phyloP scores from a whole-genome alignment of 2,888 invertebrate species.

The Cephus nigrinus region DNA sequence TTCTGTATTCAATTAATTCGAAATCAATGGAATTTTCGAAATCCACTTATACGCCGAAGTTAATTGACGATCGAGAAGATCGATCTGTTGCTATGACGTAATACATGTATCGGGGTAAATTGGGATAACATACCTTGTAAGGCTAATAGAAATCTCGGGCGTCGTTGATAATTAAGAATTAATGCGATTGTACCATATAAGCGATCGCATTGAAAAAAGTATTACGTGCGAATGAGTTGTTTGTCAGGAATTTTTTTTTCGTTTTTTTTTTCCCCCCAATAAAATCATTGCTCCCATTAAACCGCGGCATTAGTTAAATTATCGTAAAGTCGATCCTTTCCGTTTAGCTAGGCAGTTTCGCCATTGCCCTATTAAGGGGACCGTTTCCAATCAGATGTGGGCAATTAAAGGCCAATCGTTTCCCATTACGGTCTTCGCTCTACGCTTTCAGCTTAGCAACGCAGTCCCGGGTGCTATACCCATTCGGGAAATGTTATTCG shows the following conservation, averaged over 20 bases:
- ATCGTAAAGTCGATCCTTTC: slow-evolving; percentile 1
- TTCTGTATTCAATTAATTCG: no score
- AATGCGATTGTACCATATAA: neutral
- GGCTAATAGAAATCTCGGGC: neutral
- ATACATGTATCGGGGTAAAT: neutral
- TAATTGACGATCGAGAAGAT: neutral
- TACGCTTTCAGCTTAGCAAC: slow-evolving; percentile 27
- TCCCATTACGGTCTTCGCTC: slow-evolving; percentile 32
- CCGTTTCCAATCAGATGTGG: slow-evolving; percentile 43
- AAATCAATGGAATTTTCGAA: neutral
- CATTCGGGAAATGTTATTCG: slow-evolving; percentile 21
- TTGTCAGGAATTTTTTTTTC: neutral
- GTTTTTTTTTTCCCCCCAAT: neutral
- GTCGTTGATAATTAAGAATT: neutral
- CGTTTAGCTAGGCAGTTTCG: slow-evolving; percentile 9
- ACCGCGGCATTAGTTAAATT: slow-evolving; percentile 2
- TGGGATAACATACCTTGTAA: neutral
- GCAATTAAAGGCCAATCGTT: slow-evolving; percentile 45
- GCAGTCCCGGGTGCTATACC: slow-evolving; percentile 16
- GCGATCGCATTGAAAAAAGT: neutral
- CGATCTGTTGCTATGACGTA: neutral
- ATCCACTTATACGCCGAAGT: neutral
- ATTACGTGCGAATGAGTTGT: neutral
- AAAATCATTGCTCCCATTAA: neutral
- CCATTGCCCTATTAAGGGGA: slow-evolving; percentile 12